Base-by-base conservation (phyloP, 2,113 vertebrate species). In the Campylomormyrus tamandua region DNA sequence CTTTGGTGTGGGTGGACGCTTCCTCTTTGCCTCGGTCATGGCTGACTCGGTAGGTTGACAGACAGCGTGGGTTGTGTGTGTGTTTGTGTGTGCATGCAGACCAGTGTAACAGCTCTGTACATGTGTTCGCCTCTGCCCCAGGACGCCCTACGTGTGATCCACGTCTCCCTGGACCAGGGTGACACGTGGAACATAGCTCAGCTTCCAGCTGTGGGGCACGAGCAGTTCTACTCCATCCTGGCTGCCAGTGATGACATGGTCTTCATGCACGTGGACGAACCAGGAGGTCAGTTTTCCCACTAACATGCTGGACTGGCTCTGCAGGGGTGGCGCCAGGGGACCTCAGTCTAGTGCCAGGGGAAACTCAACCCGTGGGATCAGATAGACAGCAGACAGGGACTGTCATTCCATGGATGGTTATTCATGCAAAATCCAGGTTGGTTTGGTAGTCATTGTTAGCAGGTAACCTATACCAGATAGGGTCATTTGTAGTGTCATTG, bases 161-260 rank as follows among this genome's bases (percentile, higher is more conserved):
- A 98, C 0, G 98, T 99, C 52, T 99, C 98, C 0, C 93, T 95
- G 45, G 97, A 99, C 92, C 93, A 96, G 62, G 98, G 98, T 0
- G 96, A 98, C 5, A 95, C 93, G 0, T 99, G 98, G 98, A 98
- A 97, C 92, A 97, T 98, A 95, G 98, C 98, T 49, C 98, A 99
- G 94, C 97, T 99, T 46, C 98, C 98, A 5, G 95, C 97, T 3
- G 98, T 99, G 2, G 96, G 97, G 0, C 96, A 98, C n/a, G 97
- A 98, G 66, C 98, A 99, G 88, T 99, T 99, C 90, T 99, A 99
- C 91, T 99, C 98, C 53, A 98, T 99, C 91, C 93, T 99, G 91
- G 96, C 97, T 15, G 97, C 97, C 0, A 97, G 96, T 8, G 95
- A 98, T 0, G 97, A 99, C 87, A 96, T 99, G 97, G 97, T 99